Percentiles rank a stretch among this genome's conserved stretches.
These are phyloP conservation scores for Salvator merianae DNA, from an alignment of 2,113 vertebrate genomes.

Conservation along the genomic window DNA sequence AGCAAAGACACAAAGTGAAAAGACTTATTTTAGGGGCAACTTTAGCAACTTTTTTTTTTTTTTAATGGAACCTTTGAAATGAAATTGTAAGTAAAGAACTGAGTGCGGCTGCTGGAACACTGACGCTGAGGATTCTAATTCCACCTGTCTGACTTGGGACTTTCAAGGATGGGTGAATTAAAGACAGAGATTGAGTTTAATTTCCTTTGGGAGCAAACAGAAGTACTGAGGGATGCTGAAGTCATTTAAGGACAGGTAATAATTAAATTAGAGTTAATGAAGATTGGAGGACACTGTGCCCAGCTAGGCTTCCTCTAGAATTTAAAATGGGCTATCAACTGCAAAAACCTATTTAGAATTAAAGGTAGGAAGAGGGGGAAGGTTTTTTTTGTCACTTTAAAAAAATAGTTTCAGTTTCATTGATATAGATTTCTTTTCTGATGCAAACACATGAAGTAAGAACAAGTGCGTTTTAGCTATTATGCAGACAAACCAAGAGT, in stretches of 20 bases:
- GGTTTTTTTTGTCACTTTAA: too few species aligned
- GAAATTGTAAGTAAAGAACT: constrained; percentile 29
- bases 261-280: constrained; percentile 80
- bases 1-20: too few species aligned
- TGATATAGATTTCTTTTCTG: too few species aligned
- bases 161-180: constrained; percentile 54
- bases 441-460: too few species aligned
- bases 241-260: constrained; percentile 78
- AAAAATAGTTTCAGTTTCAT: too few species aligned
- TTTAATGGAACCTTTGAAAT: too few species aligned
- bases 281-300: constrained; percentile 65
- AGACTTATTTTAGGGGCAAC: too few species aligned
- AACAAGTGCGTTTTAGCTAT: too few species aligned
- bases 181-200: constrained; percentile 68
- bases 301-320: constrained; percentile 66
- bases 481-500: too few species aligned
- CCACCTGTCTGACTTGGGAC: constrained; percentile 60
- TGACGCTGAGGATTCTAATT: constrained; percentile 43
- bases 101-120: constrained; percentile 28
- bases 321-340: constrained; percentile 39
- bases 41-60: too few species aligned
- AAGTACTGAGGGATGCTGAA: constrained; percentile 60
- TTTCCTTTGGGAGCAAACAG: constrained; percentile 72
- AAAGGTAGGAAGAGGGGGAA: constrained; percentile 4
- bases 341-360: constrained; percentile 31